These are phyloP conservation scores for Drosophila colorata DNA, from an alignment of 2,888 invertebrate species.

Conservation along the genomic window DNA sequence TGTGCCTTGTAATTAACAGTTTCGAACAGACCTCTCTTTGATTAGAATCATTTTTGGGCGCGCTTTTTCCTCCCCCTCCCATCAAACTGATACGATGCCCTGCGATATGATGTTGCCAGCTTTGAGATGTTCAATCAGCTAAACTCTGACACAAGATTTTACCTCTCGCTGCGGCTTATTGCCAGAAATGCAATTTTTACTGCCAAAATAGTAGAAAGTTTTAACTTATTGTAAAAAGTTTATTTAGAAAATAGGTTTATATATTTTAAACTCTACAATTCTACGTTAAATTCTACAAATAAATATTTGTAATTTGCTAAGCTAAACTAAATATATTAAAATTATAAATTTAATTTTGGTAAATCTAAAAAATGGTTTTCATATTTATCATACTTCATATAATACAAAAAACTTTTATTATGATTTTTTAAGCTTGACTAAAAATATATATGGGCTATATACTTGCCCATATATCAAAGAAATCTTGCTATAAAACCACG, in stretches of 20 bases:
- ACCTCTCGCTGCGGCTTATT: too few species aligned
- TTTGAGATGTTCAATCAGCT: constrained; percentile 39
- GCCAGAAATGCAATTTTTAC: constrained; percentile 1
- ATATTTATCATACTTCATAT: too few species aligned
- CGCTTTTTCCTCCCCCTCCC: constrained; percentile 43
- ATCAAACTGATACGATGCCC: constrained; percentile 10
- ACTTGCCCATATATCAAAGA: too few species aligned
- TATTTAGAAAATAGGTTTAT: neutral
- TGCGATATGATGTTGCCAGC: constrained; percentile 34
- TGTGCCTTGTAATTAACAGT: constrained; percentile 77
- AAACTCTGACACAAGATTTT: constrained; percentile 32
- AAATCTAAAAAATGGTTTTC: too few species aligned
- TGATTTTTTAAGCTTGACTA: too few species aligned
- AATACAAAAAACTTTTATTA: too few species aligned
- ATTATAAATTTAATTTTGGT: too few species aligned
- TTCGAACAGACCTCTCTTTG: constrained; percentile 66
- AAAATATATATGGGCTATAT: too few species aligned
- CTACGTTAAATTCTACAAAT: too few species aligned
- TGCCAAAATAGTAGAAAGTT: neutral
- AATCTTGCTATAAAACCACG: too few species aligned
- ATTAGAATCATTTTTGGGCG: constrained; percentile 80
- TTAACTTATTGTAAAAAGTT: neutral
- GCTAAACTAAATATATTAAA: too few species aligned
- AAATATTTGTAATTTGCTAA: neutral
- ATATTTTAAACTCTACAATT: neutral